Conservation (phyloP, 2,113 vertebrate genomes). For the Kryptolebias marmoratus region DNA sequence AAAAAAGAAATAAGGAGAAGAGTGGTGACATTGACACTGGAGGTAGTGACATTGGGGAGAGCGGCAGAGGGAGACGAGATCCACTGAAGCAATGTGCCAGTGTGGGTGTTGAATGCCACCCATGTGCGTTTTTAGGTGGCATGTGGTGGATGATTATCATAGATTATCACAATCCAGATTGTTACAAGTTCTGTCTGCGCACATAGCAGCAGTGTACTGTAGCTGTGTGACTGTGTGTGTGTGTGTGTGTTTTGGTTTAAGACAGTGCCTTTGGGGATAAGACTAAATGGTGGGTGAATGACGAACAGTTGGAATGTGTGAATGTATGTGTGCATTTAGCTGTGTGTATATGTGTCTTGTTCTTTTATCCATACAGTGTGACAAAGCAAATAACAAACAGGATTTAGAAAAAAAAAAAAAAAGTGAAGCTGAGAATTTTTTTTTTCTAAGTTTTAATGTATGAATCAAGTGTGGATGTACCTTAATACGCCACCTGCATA, state of each 20-base stretch:
- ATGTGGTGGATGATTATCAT: constrained; percentile 82
- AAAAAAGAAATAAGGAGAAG: constrained; percentile 61
- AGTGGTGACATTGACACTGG: constrained; percentile 75
- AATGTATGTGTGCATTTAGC: constrained; percentile 45
- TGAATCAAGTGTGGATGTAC: constrained; percentile 76
- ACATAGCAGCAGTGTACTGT: constrained; percentile 75
- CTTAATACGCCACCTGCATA: constrained; percentile 97
- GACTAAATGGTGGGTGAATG: constrained; percentile 79
- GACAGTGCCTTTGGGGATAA: constrained; percentile 77
- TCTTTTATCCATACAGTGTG: constrained; percentile 56
- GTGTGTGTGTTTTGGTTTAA: constrained; percentile 70
- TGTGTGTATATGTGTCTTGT: constrained; percentile 48
- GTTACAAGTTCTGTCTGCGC: constrained; percentile 78
- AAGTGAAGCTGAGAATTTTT: constrained; percentile 11
- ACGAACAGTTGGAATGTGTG: constrained; percentile 77
- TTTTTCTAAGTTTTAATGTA: constrained; percentile 2
- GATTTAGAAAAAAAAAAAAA: constrained; percentile 23
- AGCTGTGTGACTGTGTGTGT: constrained; percentile 59
- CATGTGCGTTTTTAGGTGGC: constrained; percentile 82
- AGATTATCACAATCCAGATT: constrained; percentile 83
- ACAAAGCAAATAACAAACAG: constrained; percentile 44
- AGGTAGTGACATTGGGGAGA: constrained; percentile 78
- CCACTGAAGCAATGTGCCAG: constrained; percentile 67
- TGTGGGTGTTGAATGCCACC: constrained; percentile 79
- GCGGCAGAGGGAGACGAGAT: constrained; percentile 62